phyloP scores from a whole-genome alignment of 2,113 vertebrate species.

The Phrynosoma blainvillii region DNA sequence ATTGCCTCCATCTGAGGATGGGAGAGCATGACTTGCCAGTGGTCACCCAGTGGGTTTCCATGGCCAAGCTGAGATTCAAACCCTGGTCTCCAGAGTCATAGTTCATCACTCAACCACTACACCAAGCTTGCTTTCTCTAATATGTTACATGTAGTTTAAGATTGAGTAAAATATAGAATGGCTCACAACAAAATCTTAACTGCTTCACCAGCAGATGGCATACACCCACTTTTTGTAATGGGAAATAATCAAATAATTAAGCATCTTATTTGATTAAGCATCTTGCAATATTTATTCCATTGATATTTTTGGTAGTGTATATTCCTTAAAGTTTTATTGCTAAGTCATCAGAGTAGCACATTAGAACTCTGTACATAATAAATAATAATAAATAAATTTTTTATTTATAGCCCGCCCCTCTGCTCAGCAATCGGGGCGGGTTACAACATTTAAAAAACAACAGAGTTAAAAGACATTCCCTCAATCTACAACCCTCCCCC shows the following conservation, averaged over 20 bases:
- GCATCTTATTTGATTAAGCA: background rate
- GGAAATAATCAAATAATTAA: background rate
- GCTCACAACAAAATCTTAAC: background rate
- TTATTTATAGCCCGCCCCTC: too few species aligned
- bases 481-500: too few species aligned
- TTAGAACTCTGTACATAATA: background rate
- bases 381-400: too few species aligned
- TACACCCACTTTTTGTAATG: background rate
- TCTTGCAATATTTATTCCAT: background rate
- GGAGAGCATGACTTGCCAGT: too few species aligned
- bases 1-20: too few species aligned
- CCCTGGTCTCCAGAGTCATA: too few species aligned
- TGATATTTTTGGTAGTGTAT: background rate
- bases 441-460: too few species aligned
- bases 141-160: background rate
- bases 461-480: too few species aligned
- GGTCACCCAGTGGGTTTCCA: too few species aligned
- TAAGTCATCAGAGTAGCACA: background rate
- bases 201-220: constrained; percentile 39
- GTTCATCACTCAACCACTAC: too few species aligned
- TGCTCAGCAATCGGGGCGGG: too few species aligned
- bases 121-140: background rate
- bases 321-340: background rate
- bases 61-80: too few species aligned
- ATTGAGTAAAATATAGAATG: background rate